Conservation (phyloP, 92 coral and sea anemone species). For the Metridium senile region DNA sequence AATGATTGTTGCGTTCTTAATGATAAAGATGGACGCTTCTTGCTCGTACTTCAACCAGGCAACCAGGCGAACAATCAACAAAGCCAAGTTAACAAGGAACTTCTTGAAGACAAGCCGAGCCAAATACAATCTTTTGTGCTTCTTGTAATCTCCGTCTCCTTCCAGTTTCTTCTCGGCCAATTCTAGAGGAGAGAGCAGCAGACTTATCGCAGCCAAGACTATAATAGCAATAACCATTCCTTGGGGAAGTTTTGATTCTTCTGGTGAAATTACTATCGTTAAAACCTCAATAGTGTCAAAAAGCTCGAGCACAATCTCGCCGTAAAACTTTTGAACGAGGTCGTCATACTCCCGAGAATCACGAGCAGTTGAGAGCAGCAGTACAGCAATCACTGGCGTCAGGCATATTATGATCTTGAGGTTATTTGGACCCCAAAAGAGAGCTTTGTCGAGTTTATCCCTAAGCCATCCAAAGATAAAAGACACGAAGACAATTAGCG, state of each 20-base stretch:
- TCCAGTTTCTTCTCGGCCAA: no score
- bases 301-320: slow-evolving; percentile 10
- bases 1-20: no score
- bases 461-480: slow-evolving; percentile 8
- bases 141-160: no score
- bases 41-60: no score
- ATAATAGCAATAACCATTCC: no score
- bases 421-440: not conserved
- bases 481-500: not conserved
- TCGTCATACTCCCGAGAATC: slow-evolving; percentile 19
- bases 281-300: slow-evolving; percentile 16
- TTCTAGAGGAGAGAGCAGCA: no score
- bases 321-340: slow-evolving; percentile 9
- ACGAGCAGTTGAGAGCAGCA: slow-evolving; percentile 2
- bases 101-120: no score
- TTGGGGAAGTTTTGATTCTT: not conserved
- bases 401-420: slow-evolving; percentile 14
- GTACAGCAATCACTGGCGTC: slow-evolving; percentile 15
- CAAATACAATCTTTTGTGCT: no score
- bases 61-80: no score
- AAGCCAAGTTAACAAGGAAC: no score
- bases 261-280: not conserved
- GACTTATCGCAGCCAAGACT: no score
- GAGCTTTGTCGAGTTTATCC: not conserved
- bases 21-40: no score